phyloP scores from a whole-genome alignment of 1,140 invertebrate species.

The Belonocnema kinseyi region DNA sequence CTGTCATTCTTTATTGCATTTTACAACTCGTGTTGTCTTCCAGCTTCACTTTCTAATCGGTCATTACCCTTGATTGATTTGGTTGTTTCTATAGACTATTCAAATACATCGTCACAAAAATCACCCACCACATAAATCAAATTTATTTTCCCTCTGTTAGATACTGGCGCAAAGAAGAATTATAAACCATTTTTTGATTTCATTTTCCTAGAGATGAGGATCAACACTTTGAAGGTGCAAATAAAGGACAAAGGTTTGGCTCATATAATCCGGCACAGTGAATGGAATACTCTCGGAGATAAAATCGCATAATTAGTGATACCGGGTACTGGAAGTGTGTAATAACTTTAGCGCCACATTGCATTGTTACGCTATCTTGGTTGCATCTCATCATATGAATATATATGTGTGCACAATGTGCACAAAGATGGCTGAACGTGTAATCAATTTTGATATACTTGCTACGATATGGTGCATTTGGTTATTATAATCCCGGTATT shows the following conservation, averaged over 20 bases:
- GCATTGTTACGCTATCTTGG: slow-evolving; percentile 6
- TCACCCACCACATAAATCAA: neutral
- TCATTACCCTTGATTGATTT: slow-evolving; percentile 11
- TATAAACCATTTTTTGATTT: too few relatives aligned
- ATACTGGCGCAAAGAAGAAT: too few relatives aligned
- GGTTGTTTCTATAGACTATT: neutral
- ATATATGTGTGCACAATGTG: neutral
- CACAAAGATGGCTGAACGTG: slow-evolving; percentile 2
- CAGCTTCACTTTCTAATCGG: slow-evolving; percentile 7
- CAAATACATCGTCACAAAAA: neutral
- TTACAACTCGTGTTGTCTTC: slow-evolving; percentile 9
- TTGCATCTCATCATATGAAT: neutral
- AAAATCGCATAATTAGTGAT: slow-evolving; percentile 22
- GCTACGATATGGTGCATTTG: slow-evolving; percentile 16
- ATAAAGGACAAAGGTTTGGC: neutral
- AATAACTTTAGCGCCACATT: slow-evolving; percentile 13
- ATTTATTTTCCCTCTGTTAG: too few relatives aligned
- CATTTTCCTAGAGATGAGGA: too few relatives aligned
- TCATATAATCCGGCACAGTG: slow-evolving; percentile 1
- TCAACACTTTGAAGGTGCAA: neutral
- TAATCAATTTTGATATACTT: slow-evolving; percentile 25
- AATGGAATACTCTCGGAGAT: slow-evolving; percentile 12
- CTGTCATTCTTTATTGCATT: slow-evolving; percentile 10
- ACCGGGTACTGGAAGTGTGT: neutral
- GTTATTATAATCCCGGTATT: slow-evolving; percentile 25